These are phyloP conservation scores for Halcyon leucocephala DNA, from an alignment of 2,797 vertebrate species.

Conservation along the genomic window DNA sequence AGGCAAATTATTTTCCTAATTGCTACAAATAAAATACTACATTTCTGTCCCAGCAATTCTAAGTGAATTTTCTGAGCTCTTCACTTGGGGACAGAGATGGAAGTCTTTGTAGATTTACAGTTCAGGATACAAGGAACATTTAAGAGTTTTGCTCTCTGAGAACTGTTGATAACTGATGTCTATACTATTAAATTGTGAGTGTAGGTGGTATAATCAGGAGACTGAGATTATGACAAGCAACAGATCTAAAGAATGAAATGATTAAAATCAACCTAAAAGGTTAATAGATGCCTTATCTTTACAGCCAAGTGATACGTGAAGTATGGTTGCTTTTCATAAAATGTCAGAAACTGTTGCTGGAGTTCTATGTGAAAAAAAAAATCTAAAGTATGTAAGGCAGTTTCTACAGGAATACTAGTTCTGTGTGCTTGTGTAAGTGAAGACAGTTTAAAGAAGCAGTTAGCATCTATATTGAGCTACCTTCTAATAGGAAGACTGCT, in stretches of 20 bases:
- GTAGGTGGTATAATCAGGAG: background rate
- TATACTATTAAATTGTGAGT: background rate
- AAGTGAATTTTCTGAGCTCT: background rate
- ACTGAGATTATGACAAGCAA: background rate
- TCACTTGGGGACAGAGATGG: background rate
- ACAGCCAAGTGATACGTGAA: background rate
- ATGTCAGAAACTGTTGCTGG: background rate
- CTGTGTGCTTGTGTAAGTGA: background rate
- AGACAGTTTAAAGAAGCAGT: constrained; percentile 26
- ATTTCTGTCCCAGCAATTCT: background rate
- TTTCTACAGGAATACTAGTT: background rate
- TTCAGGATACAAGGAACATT: background rate
- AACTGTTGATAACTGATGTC: background rate
- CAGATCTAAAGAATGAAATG: background rate
- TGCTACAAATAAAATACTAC: background rate
- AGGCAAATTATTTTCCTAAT: background rate
- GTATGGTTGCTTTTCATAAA: background rate
- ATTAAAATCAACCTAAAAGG: background rate
- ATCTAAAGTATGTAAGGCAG: background rate
- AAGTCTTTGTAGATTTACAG: background rate
- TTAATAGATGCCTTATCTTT: background rate
- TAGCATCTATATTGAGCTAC: constrained; percentile 76
- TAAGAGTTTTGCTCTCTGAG: background rate
- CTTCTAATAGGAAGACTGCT: constrained; percentile 93
- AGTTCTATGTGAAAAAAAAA: background rate